Evolutionary conservation across 2,888 invertebrate genomes (phyloP), one percentile per base, ranked within the genome.

Genomic region (Lithophane semibrunnea): DNA sequence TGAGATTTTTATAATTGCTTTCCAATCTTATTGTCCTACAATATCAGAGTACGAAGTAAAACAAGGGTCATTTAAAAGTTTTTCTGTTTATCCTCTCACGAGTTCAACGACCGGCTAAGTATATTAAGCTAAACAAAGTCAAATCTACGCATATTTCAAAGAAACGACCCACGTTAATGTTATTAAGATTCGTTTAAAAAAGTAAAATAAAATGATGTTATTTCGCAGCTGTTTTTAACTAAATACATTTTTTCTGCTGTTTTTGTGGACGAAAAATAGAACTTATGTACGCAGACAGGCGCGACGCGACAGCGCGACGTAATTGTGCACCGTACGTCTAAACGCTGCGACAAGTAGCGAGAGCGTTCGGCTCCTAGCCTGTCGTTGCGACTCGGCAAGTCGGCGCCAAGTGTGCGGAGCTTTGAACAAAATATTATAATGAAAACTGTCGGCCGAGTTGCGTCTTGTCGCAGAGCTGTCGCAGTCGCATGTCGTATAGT

Each of bases 81-180:
- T 75, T 24, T 54, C n/a, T 54, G 37, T 75, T 77, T 24, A 5
- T 21, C 37, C 8, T 24, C 47, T 13, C 65, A 16, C 21, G 21
- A 24, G 65, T 4, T 65, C 54, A 77, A 42, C 8, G 47, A 49
- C 24, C 65, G 21, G 24, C 24, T 21, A 64, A 66, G 18, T 67
- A 44, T 29, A 44, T 58, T 67, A 10, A 4, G 8, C 12, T 44
- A 13, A 76, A 76, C n/a, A 29, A 56, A 58, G 21, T 60, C 18
- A 78, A 78, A 67, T 76, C n/a, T 76, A 37, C 29, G 18, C 10
- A 47, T 29, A 54, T 63, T 63, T 54, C 54, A 54, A 66, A 21
- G 54, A 77, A 56, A 65, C 47, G 44, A 76, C 63, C 61, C 52
- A 47, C 44, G 18, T 18, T 63, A 77, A 54, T 47, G 44, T 21